Evolutionary conservation across 2,113 vertebrate genomes (phyloP).

Genomic region (Alaudala cheleensis): DNA sequence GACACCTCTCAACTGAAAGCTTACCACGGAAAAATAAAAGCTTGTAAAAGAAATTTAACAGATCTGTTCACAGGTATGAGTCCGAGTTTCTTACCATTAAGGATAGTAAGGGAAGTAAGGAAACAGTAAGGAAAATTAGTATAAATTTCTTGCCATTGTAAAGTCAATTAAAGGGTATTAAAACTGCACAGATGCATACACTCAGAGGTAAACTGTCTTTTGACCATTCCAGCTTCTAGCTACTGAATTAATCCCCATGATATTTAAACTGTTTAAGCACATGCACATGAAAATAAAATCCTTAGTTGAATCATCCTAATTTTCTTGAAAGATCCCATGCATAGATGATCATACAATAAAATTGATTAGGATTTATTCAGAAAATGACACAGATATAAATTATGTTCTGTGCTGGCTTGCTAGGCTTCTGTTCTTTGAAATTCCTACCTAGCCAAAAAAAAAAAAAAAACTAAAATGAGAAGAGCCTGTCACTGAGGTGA

Average conservation of each 20-base stretch:
- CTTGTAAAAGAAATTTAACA: background rate
- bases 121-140: background rate
- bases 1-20: background rate
- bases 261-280: background rate
- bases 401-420: background rate
- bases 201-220: background rate
- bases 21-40: background rate
- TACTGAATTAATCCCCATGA: background rate
- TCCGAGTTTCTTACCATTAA: background rate
- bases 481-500: constrained; percentile 11
- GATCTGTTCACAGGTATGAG: background rate
- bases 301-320: background rate
- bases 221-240: background rate
- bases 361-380: background rate
- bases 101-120: background rate
- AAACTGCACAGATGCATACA: background rate
- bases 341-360: background rate
- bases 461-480: background rate
- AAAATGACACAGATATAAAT: background rate
- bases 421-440: background rate
- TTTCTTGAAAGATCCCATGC: background rate
- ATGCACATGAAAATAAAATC: background rate
- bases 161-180: background rate
- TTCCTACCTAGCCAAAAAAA: background rate
- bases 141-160: background rate